A percentile compares a stretch with the other conserved stretches of the same genome.
These are phyloP conservation scores for Parus major DNA, from an alignment of 2,113 vertebrate species.

Conservation along the genomic window DNA sequence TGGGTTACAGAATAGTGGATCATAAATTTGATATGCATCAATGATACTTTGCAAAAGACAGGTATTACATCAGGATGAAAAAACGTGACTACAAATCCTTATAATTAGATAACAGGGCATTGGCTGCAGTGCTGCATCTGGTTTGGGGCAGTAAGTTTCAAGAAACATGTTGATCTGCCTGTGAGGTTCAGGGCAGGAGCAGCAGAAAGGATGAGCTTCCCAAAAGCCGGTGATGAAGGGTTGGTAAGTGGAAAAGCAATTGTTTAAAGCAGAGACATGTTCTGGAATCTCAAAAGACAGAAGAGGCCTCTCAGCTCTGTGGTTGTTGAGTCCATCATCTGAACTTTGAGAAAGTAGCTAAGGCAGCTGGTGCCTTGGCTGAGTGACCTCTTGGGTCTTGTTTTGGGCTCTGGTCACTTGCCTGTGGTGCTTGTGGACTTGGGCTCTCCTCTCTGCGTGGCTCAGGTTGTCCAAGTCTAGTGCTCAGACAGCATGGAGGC, in stretches of 20 bases:
- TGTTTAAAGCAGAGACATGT: background rate
- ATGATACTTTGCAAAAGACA: background rate
- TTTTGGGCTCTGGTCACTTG: rapidly evolving
- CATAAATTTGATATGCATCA: background rate
- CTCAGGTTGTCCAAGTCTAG: rapidly evolving
- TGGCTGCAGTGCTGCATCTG: background rate
- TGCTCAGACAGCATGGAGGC: background rate
- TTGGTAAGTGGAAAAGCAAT: background rate
- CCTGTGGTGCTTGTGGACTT: background rate
- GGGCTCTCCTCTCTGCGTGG: background rate
- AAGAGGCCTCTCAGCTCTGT: background rate
- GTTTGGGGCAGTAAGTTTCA: background rate
- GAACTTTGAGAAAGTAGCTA: background rate
- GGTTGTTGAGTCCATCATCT: background rate
- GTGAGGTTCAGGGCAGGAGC: background rate
- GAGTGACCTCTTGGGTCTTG: background rate
- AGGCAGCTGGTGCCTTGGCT: background rate
- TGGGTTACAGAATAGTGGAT: background rate
- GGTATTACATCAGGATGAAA: background rate
- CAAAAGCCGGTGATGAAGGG: background rate
- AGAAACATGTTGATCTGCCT: background rate
- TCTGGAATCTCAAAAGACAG: background rate
- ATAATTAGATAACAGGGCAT: background rate
- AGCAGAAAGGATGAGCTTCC: background rate
- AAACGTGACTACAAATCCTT: background rate